These are phyloP conservation scores for Microplitis demolitor DNA, from an alignment of 1,140 invertebrate species.

Conservation along the genomic window DNA sequence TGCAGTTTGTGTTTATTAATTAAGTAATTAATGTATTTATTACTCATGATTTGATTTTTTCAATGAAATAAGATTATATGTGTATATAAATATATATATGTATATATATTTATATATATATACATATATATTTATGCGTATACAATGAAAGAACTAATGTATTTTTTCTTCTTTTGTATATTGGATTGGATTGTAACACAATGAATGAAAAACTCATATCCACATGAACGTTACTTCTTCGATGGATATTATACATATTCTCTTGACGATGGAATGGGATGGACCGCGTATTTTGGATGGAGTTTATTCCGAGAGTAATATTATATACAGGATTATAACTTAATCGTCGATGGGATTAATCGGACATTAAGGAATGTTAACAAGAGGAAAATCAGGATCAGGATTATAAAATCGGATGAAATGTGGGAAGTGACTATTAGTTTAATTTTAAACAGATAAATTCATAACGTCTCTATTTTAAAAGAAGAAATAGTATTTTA, in stretches of 20 bases:
- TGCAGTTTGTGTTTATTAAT: no score
- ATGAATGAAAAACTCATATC: constrained; percentile 64
- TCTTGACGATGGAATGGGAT: constrained; percentile 50
- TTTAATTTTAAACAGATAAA: constrained; percentile 50
- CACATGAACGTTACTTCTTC: constrained; percentile 61
- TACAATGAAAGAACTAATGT: constrained; percentile 55
- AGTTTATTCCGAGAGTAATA: constrained; percentile 48
- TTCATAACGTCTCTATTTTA: constrained; percentile 40
- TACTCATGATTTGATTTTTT: no score
- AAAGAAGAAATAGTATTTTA: constrained; percentile 32
- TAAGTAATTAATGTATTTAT: no score
- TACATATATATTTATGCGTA: constrained; percentile 31
- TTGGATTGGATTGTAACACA: constrained; percentile 63
- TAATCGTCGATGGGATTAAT: constrained; percentile 40
- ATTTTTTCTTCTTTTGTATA: constrained; percentile 65
- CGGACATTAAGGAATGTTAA: constrained; percentile 39
- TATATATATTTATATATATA: no score
- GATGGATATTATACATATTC: constrained; percentile 58
- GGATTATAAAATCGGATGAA: constrained; percentile 38
- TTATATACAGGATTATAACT: constrained; percentile 36
- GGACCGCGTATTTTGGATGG: constrained; percentile 54
- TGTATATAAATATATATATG: no score
- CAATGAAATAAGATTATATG: constrained; percentile 23
- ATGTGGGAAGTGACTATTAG: constrained; percentile 43
- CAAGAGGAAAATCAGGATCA: constrained; percentile 46